These are phyloP conservation scores for Ictidomys tridecemlineatus DNA, from an alignment of 2,113 vertebrate species.

Conservation along the genomic window DNA sequence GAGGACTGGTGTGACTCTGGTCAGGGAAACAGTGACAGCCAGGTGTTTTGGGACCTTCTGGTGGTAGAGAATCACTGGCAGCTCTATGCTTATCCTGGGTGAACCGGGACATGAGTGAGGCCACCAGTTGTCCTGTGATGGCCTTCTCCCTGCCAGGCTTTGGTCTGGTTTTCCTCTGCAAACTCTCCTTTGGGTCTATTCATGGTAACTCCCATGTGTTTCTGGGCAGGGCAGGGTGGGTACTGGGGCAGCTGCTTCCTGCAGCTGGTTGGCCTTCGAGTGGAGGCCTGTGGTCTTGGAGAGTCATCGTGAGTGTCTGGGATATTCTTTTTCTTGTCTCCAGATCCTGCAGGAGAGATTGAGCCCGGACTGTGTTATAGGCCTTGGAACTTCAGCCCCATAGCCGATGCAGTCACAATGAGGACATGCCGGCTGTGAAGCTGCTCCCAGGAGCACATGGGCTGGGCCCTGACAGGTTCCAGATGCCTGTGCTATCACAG, in stretches of 20 bases:
- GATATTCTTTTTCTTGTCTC: not conserved
- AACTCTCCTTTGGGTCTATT: not conserved
- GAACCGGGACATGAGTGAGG: not conserved
- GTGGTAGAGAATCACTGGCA: fast-evolving
- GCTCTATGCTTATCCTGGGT: not conserved
- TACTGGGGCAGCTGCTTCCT: not conserved
- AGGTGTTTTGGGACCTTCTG: not conserved
- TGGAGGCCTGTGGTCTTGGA: not conserved
- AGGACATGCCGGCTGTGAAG: not conserved
- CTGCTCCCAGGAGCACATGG: not conserved
- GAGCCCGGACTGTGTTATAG: too few relatives aligned
- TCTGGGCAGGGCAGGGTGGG: not conserved
- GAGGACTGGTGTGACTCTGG: too few relatives aligned
- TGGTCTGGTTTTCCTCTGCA: not conserved
- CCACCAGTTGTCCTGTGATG: not conserved
- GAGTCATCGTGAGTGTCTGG: not conserved
- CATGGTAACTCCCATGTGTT: not conserved
- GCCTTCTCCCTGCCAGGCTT: not conserved
- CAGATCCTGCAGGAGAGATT: not conserved
- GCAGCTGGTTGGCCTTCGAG: not conserved
- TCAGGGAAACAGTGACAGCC: not conserved
- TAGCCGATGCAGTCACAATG: too few relatives aligned
- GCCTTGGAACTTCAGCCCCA: not conserved
- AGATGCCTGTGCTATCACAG: not conserved
- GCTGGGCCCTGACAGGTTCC: not conserved